These are phyloP conservation scores for Gallinago stenura DNA, from an alignment of 2,797 vertebrate species.

Conservation along the genomic window DNA sequence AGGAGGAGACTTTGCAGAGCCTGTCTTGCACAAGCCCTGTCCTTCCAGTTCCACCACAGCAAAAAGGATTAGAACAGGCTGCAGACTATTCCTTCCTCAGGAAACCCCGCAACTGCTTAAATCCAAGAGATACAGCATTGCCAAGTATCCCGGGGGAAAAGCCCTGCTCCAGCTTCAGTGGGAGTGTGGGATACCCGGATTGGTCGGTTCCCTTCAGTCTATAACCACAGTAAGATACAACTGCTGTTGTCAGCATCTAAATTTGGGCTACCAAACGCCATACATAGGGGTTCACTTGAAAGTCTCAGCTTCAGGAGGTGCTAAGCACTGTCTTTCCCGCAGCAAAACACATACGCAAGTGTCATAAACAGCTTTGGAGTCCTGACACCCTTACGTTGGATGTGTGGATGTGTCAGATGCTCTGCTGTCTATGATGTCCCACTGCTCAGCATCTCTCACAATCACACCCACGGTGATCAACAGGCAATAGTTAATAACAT, in stretches of 20 bases:
- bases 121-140: background rate
- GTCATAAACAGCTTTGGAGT: background rate
- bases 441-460: background rate
- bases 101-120: background rate
- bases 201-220: background rate
- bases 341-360: background rate
- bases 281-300: background rate
- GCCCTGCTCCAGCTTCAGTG: background rate
- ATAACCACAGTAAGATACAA: background rate
- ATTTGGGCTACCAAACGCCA: background rate
- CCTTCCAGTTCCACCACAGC: background rate
- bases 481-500: background rate
- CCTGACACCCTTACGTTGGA: background rate
- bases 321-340: background rate
- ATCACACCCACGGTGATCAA: accelerated
- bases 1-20: background rate
- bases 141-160: background rate
- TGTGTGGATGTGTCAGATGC: background rate
- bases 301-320: background rate
- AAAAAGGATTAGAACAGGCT: background rate
- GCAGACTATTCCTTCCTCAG: background rate
- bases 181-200: background rate
- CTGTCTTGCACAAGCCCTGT: background rate
- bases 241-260: background rate
- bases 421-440: background rate